Evolutionary conservation across 2,888 invertebrate species (phyloP).

Genomic region (Cheilosia pagana): DNA sequence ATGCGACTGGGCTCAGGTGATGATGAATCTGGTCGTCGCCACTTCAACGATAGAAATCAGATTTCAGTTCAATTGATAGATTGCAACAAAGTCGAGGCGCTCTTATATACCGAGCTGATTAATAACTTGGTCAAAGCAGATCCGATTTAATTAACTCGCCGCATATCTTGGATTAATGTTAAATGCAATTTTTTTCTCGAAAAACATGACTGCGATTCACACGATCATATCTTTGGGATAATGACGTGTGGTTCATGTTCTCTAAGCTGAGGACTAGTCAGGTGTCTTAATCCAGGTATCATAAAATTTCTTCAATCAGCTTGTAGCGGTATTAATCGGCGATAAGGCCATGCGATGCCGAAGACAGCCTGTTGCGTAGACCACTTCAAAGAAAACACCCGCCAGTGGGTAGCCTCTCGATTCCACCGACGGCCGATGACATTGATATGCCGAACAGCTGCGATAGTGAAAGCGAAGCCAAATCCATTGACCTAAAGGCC

Average conservation of each 20-base stretch:
- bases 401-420: background rate
- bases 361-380: background rate
- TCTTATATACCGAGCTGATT: background rate
- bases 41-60: constrained; percentile 10
- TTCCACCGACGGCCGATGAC: constrained; percentile 1
- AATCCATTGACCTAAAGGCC: constrained; percentile 33
- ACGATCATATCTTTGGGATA: constrained; percentile 19
- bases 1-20: background rate
- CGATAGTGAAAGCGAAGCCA: constrained; percentile 28
- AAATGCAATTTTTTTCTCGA: background rate
- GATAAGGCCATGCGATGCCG: background rate
- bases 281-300: background rate
- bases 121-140: constrained; percentile 1
- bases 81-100: constrained; percentile 28
- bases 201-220: background rate
- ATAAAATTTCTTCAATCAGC: constrained; percentile 2
- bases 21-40: background rate
- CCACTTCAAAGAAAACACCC: background rate
- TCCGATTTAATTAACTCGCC: constrained; percentile 52
- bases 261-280: constrained; percentile 13
- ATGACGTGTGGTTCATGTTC: constrained; percentile 6
- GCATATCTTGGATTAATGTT: constrained; percentile 15
- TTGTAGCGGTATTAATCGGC: background rate
- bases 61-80: constrained; percentile 1
- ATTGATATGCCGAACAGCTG: background rate